Conservation (phyloP, 2,113 vertebrate genomes). For the Scytalopus superciliaris region DNA sequence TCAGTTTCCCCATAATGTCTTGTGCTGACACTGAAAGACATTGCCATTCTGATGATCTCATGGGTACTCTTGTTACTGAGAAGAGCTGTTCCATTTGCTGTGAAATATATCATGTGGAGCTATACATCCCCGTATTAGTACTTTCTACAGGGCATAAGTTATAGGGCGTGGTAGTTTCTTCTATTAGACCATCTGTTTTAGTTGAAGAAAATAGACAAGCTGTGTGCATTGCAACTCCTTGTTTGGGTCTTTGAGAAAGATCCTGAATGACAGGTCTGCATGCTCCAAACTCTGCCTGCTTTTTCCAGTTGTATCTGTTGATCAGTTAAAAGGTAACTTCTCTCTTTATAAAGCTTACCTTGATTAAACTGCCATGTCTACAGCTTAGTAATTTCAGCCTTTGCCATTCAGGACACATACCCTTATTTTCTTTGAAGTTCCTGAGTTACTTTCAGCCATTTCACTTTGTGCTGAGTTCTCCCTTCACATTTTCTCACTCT, state of each 20-base stretch:
- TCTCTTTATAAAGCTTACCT: neutral
- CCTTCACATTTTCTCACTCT: neutral
- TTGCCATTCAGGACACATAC: neutral
- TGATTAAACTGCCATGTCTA: neutral
- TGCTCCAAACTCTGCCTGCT: neutral
- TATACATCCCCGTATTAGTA: neutral
- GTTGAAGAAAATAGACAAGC: neutral
- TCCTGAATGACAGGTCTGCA: neutral
- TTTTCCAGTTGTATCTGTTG: neutral
- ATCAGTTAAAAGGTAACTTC: conserved; percentile 17
- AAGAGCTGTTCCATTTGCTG: neutral
- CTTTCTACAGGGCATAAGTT: neutral
- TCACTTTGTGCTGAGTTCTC: neutral
- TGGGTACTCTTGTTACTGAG: neutral
- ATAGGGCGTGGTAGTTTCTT: neutral
- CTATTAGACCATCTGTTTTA: neutral
- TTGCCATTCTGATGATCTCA: conserved; percentile 4
- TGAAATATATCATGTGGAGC: neutral
- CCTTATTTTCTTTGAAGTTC: neutral
- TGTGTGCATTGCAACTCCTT: neutral
- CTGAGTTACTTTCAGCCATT: neutral
- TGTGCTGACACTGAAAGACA: neutral
- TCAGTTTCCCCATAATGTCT: neutral
- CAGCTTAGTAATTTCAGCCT: neutral
- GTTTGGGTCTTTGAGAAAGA: neutral